Evolutionary conservation across 2,113 vertebrate species (phyloP).

Genomic region (Mus pahari): DNA sequence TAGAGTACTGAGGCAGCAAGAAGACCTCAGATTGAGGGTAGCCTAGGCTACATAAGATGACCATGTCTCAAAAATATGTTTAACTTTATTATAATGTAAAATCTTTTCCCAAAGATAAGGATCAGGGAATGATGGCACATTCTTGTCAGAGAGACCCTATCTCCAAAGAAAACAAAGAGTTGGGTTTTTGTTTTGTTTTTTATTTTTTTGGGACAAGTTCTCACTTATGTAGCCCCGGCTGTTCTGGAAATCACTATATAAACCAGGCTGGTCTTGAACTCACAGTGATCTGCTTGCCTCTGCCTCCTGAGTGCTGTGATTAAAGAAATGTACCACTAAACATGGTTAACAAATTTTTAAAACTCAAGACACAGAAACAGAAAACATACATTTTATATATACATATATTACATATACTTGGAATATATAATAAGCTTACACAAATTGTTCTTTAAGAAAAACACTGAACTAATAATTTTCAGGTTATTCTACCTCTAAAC

Average conservation of each 20-base stretch:
- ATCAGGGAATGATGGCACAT: not conserved
- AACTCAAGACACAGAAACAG: not conserved
- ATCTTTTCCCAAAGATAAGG: not conserved
- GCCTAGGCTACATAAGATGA: not conserved
- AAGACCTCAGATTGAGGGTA: not conserved
- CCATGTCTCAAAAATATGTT: not conserved
- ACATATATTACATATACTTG: not conserved
- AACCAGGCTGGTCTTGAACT: not conserved
- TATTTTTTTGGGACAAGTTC: not conserved
- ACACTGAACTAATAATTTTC: constrained; percentile 32
- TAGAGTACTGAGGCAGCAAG: too few relatives aligned
- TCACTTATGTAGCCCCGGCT: not conserved
- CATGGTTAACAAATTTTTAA: not conserved
- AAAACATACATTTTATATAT: not conserved
- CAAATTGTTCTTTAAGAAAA: not conserved
- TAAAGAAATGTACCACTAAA: not conserved
- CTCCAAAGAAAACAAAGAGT: not conserved
- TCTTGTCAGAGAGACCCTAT: not conserved
- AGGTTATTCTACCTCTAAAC: not conserved
- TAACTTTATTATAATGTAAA: not conserved
- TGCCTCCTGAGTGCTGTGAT: not conserved
- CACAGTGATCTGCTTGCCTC: not conserved
- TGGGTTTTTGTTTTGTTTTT: not conserved
- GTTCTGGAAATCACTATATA: not conserved
- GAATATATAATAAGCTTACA: not conserved